These are phyloP conservation scores for Trogon surrucura DNA, from an alignment of 2,113 vertebrate species.

Conservation along the genomic window DNA sequence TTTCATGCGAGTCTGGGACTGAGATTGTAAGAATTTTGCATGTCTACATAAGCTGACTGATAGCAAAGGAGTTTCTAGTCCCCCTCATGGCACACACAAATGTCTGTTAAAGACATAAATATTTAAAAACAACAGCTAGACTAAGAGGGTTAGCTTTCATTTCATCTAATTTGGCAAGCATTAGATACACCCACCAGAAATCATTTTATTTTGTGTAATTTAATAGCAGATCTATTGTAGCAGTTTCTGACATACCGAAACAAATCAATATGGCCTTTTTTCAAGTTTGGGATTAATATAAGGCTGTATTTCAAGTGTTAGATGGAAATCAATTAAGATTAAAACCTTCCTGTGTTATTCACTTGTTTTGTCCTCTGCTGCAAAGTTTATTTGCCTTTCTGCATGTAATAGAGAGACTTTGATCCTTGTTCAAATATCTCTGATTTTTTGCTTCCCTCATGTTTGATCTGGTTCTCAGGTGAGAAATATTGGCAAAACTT, in stretches of 20 bases:
- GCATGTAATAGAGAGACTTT: neutral
- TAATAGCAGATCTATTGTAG: conserved; percentile 77
- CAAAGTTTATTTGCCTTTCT: conserved; percentile 59
- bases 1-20: neutral
- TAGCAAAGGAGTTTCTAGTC: conserved; percentile 80
- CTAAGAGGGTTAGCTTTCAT: conserved; percentile 80
- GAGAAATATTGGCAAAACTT: conserved; percentile 48
- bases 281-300: conserved; percentile 12
- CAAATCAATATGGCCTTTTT: conserved; percentile 44
- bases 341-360: conserved; percentile 9
- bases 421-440: conserved; percentile 50
- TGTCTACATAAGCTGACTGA: conserved; percentile 74
- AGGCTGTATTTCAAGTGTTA: conserved; percentile 9
- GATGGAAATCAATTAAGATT: conserved; percentile 17
- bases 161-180: conserved; percentile 78
- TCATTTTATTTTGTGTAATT: conserved; percentile 77
- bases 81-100: conserved; percentile 70
- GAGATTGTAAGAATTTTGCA: conserved; percentile 68
- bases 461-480: conserved; percentile 60
- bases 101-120: conserved; percentile 84
- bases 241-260: conserved; percentile 65
- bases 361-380: conserved; percentile 62
- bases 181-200: conserved; percentile 76
- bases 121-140: conserved; percentile 84
- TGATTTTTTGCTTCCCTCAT: conserved; percentile 6